Evolutionary conservation across 1,140 invertebrate species (phyloP), one percentile per base, ranked within the genome.

Genomic region (Rhyzopertha dominica): DNA sequence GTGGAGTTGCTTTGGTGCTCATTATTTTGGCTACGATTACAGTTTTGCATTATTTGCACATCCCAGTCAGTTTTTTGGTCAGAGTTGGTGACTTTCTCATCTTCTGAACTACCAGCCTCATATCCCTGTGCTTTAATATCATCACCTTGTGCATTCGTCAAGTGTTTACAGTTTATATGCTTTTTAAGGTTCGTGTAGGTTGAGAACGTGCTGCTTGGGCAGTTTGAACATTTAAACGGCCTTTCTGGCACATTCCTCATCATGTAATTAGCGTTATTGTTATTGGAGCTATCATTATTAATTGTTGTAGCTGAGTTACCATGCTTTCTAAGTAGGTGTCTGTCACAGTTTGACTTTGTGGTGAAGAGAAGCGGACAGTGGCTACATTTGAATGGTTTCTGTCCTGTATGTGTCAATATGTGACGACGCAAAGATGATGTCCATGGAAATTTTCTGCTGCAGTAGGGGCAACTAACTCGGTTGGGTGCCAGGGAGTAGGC

Each of bases 331-430:
- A 93, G 68, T 37, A 97, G 66, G 65, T 98, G 95, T 10, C 94
- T 82, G 56, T 97, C 95, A 64, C 95, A 92, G 66, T 98, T 98
- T 1, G 90, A 95, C 61, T 97, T 97, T 0, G 94, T 98, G 3
- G 94, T 97, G 66, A 98, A 98, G 0, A 91, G 77, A 1, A 96
- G 74, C 0, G 86, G 84, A 63, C 95, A 98, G 51, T 90, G 82
- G 1, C 84, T 82, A 67, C 95, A 97, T 62, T 94, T 90, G 71
- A 86, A 97, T 0, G 95, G 95, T 61, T 97, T 97, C 63, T 96
- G 91, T 3, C 94, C 94, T 3, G 90, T 95, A 59, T 95, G 91
- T 0, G 91, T 95, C 0, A 94, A 75, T 17, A 96, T 87, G 65
- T 97, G 94, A 2, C 93, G 76, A 2, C 91, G 78, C 8, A 98